A percentile compares a stretch with the other conserved stretches of the same genome.
Conservation (phyloP, 1,140 invertebrate species). For the Olivierus martensii region DNA sequence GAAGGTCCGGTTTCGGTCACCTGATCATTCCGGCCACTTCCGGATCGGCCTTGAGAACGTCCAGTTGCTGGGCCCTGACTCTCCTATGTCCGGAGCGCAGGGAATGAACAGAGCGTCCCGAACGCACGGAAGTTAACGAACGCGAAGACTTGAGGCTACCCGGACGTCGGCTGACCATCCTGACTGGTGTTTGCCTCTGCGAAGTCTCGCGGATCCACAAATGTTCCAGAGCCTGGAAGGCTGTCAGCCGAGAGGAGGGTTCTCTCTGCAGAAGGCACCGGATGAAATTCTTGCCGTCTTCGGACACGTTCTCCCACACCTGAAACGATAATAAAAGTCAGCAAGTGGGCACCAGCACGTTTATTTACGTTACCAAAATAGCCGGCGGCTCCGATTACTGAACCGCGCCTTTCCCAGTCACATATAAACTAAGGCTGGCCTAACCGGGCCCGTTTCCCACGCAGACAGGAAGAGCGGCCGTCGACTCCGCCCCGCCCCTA, state of each 20-base stretch:
- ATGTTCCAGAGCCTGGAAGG: background rate
- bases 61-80: slow-evolving; percentile 5
- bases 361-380: background rate
- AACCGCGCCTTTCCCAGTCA: no score
- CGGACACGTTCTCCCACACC: slow-evolving; percentile 2
- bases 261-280: background rate
- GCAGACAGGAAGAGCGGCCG: background rate
- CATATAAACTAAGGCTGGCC: no score
- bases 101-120: background rate
- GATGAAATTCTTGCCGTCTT: slow-evolving; percentile 5
- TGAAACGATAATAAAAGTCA: background rate
- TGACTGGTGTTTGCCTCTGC: background rate
- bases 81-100: background rate
- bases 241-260: background rate
- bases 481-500: no score
- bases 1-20: no score
- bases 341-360: background rate
- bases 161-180: background rate
- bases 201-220: slow-evolving; percentile 2
- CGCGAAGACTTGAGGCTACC: background rate
- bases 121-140: background rate
- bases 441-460: no score
- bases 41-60: slow-evolving; percentile 1
- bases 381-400: background rate
- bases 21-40: slow-evolving; percentile 7